Evolutionary conservation across 2,113 vertebrate species (phyloP), one percentile per base, ranked within the genome.

Genomic region (Ciconia boyciana): DNA sequence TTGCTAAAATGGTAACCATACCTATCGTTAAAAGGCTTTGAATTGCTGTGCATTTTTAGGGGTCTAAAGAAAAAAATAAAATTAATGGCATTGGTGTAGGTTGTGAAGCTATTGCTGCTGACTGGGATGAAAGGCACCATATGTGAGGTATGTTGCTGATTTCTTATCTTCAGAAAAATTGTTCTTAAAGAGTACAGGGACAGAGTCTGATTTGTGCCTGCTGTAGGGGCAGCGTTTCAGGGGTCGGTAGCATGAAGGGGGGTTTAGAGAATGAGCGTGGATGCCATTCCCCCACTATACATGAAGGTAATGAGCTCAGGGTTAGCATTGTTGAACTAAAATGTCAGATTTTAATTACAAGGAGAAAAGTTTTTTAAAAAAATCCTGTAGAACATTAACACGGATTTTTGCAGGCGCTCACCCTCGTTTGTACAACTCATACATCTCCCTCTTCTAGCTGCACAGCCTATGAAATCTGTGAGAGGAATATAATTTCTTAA

Each of bases 341-440:
- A 36, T 54, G 17, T 39, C 84, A 80, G 58, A 54, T 76, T 90
- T 80, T 55, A 69, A 41, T 57, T 89, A 48, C 16, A 65, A 91
- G 20, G 39, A 62, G 16, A 49, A 75, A 94, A 51, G 11, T 10
- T 28, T 5, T 2, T 18, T 32, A 76, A 32, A 36, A 72, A 52
- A 74, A 11, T 41, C 34, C 44, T 11, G 9, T 14, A n/a, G n/a
- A 89, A 39, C 8, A 15, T 61, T 11, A 61, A 13, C 34, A 25
- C 52, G 60, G 36, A 25, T 90, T 95, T 92, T 71, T 95, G 24
- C 34, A 68, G 55, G 14, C 4, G 0, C 66, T 88, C 58, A 20
- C 28, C 29, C 36, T 70, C 1, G 1, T 43, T 9, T 51, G 32
- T 62, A 15, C 7, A 20, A 51, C 0, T 0, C 21, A 6, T n/a